Base-by-base conservation (phyloP, 2,113 vertebrate genomes). In the Lepisosteus oculatus region DNA sequence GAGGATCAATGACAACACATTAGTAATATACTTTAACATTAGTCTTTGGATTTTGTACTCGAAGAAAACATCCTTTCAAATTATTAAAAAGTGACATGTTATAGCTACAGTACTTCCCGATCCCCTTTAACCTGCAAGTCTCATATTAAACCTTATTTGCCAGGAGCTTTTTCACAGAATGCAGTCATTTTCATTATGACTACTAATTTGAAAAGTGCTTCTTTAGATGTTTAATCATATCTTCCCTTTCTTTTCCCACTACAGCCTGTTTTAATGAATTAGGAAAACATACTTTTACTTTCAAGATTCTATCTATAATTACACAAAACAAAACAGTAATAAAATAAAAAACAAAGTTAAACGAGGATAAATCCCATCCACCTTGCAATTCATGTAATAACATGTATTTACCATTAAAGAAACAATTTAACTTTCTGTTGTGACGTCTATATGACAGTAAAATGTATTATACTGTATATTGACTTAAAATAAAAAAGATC, bases 61-160 rank as follows among this genome's bases (percentile, higher is more conserved):
- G 67, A 57, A 44, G 64, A 66, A 64, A 73, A 43, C 70, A 55
- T 72, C 75, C 75, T 77, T 75, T 77, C 78, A 80, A 64, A 55
- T 70, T 77, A 80, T 72, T 75, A 77, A 73, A 79, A 74, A 5
- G 44, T 45, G 66, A 17, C 55, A 56, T 5, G 4, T 43, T 11
- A 55, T 57, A 29, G 4, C 11, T 5, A 14, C 7, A n/a, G 41
- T 70, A 12, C 11, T 44, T 55, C 44, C 17, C 67, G 55, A 41
- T 68, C 47, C 67, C 47, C 67, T 42, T 55, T 68, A 55, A 68
- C 67, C 47, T 68, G 17, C 47, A 11, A 54, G 66, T 45, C 54
- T 67, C 66, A 9, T 29, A 67, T 29, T 54, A 29, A 51, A 67
- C 44, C 8, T 47, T 55, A 13, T 55, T 8, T n/a, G 55, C 56